phyloP scores from a whole-genome alignment of 2,888 invertebrate species.

The Cataglyphis cursor region DNA sequence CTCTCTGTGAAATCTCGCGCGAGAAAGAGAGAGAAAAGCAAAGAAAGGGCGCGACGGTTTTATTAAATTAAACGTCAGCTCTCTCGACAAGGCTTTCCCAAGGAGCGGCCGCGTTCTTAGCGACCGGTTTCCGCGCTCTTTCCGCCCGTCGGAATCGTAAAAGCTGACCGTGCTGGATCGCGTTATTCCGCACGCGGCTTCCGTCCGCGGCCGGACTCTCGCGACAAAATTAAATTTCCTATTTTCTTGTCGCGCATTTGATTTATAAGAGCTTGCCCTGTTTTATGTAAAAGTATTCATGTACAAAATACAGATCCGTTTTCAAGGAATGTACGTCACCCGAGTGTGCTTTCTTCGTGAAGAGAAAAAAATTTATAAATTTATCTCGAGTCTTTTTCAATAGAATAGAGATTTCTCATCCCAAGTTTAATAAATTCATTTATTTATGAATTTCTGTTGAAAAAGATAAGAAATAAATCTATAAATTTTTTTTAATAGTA shows the following conservation, averaged over 20 bases:
- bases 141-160: constrained; percentile 56
- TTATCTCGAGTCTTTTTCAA: not conserved
- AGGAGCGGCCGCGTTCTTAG: constrained; percentile 64
- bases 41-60: constrained; percentile 64
- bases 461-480: too few species aligned
- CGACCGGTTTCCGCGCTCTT: constrained; percentile 66
- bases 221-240: constrained; percentile 35
- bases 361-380: not conserved
- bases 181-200: constrained; percentile 51
- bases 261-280: not conserved
- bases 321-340: not conserved
- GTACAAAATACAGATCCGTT: not conserved
- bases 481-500: too few species aligned
- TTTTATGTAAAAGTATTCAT: not conserved
- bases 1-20: constrained; percentile 36
- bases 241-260: constrained; percentile 20
- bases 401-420: not conserved
- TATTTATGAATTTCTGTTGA: not conserved
- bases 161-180: constrained; percentile 61
- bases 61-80: constrained; percentile 78
- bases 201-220: not conserved
- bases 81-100: constrained; percentile 71
- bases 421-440: constrained; percentile 2
- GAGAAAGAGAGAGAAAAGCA: constrained; percentile 43
- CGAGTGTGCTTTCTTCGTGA: too few species aligned